Evolutionary conservation across 2,888 invertebrate species (phyloP), one percentile per base, ranked within the genome.

Genomic region (Dorcus hopei): DNA sequence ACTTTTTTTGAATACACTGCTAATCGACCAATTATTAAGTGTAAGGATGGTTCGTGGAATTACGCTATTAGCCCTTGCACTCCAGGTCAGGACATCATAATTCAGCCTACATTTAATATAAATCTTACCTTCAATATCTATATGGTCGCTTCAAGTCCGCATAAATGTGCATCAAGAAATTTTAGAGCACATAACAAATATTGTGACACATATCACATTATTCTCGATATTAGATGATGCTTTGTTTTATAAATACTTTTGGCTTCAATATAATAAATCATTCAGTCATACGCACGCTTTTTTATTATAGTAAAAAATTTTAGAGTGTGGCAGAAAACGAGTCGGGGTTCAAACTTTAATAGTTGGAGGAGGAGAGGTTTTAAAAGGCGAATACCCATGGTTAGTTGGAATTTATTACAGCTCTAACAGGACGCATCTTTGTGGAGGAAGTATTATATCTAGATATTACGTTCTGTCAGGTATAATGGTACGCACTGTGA

Each of bases 361-460:
- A 4, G 49, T 59, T 5, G 45, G 49, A n/a, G 59, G 59, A 6
- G 43, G 33, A 16, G 8, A 43, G 11, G 49, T 53, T 3, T 3
- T 26, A 8, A 38, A 26, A 14, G 53, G 57, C 2, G 56, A 59
- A 49, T 56, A 59, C 43, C 59, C 59, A 5, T 59, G 59, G 59
- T 26, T 57, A 9, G 53, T 49, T 14, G 57, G 40, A 8, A 56
- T 59, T 14, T 59, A 59, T 14, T 49, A 49, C 38, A 49, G n/a
- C 38, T 14, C 49, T 49, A 19, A 23, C 9, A 38, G 14, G 9
- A 33, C 43, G 9, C 60, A 57, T n/a, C 38, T 57, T 39, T 60
- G 60, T 39, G 49, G 60, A 8, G 60, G 60, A 53, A 49, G 56
- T 9, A 41, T 60, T 9, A 57, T 60, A 16, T 50, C 49, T 3